Percentiles rank a stretch among this genome's conserved stretches.
Evolutionary conservation across 2,113 vertebrate species (phyloP).

Genomic region (Thryonomys swinderianus): DNA sequence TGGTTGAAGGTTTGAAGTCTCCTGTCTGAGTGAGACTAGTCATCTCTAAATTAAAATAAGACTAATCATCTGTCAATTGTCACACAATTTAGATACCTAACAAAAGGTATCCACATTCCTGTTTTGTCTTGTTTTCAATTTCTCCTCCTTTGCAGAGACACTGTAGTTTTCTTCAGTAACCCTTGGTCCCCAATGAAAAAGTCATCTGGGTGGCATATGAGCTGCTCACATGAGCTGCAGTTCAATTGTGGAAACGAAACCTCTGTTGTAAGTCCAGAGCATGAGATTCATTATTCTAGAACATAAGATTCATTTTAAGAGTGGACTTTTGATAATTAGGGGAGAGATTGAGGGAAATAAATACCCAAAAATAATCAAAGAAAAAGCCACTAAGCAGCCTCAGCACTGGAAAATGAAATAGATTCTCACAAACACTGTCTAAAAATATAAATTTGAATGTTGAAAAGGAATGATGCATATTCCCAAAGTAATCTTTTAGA

Average conservation of each 20-base stretch:
- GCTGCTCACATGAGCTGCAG: neutral
- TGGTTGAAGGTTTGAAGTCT: neutral
- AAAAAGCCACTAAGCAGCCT: neutral
- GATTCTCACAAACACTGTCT: neutral
- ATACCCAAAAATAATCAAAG: neutral
- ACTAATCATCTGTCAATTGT: neutral
- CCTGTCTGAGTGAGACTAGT: neutral
- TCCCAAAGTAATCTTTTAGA: neutral
- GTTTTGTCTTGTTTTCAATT: neutral
- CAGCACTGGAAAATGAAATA: neutral
- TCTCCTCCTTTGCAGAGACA: neutral
- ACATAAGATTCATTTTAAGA: neutral
- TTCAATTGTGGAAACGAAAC: neutral
- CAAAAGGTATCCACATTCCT: neutral
- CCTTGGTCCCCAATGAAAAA: neutral
- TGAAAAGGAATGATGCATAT: neutral
- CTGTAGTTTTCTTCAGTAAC: neutral
- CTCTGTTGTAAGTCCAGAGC: neutral
- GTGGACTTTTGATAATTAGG: neutral
- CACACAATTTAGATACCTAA: neutral
- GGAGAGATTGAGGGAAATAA: neutral
- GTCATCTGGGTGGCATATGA: rapidly evolving
- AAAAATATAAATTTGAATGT: neutral
- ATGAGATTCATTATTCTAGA: neutral
- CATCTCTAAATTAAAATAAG: neutral